These are phyloP conservation scores for Ctenopoma multispine DNA, from an alignment of 2,797 vertebrate species.

Conservation along the genomic window DNA sequence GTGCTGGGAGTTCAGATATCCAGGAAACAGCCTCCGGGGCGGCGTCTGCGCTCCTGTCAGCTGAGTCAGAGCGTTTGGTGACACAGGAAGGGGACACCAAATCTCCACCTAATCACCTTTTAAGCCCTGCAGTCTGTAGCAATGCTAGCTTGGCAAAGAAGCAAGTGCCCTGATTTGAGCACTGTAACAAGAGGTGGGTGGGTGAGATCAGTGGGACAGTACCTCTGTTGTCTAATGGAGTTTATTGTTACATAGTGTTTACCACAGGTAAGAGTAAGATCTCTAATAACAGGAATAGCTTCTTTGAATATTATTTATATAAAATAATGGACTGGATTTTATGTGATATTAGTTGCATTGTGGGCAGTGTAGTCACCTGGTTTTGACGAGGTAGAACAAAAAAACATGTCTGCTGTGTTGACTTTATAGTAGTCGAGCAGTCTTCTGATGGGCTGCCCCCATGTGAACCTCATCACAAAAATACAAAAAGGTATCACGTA, in stretches of 20 bases:
- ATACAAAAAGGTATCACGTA: no score
- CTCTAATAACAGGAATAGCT: not conserved
- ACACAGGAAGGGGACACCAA: constrained; percentile 63
- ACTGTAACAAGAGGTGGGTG: constrained; percentile 2
- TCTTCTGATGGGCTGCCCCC: no score
- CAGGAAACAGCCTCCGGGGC: constrained; percentile 38
- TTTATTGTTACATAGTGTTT: constrained; percentile 10
- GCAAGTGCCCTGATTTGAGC: constrained; percentile 33
- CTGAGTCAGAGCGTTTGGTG: constrained; percentile 67
- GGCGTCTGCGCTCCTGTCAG: constrained; percentile 46
- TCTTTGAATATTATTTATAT: no score
- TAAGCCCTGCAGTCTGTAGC: constrained; percentile 55
- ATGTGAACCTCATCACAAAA: no score
- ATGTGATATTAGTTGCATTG: not conserved
- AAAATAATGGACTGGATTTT: not conserved
- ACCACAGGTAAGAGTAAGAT: constrained; percentile 1
- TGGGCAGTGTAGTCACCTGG: no score
- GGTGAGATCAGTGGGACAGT: constrained; percentile 18
- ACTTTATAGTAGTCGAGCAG: no score
- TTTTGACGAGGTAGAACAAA: no score
- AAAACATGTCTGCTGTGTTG: no score
- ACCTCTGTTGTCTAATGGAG: constrained; percentile 5
- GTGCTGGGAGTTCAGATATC: constrained; percentile 46
- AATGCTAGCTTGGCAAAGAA: constrained; percentile 36
- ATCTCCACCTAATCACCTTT: constrained; percentile 70